Evolutionary conservation across 1,140 invertebrate genomes (phyloP).

Genomic region (Tetragnatha versicolor): DNA sequence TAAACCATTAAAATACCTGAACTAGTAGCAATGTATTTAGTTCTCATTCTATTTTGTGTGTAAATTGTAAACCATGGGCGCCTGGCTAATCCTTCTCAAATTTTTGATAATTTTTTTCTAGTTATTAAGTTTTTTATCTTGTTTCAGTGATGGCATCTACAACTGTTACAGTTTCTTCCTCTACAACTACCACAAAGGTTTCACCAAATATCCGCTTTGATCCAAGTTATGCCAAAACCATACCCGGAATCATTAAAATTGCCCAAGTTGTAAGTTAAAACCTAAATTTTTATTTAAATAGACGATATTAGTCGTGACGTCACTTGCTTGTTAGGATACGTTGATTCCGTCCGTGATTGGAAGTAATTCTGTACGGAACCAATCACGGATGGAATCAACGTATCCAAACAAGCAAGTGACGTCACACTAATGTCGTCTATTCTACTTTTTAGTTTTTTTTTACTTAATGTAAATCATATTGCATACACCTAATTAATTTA

Average conservation of each 20-base stretch:
- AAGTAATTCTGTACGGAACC: too few relatives aligned
- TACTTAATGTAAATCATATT: not conserved
- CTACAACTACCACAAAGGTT: slow-evolving; percentile 56
- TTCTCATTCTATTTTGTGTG: too few relatives aligned
- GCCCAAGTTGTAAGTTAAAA: slow-evolving; percentile 76
- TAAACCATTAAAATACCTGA: too few relatives aligned
- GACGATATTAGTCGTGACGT: not conserved
- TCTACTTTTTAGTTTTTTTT: not conserved
- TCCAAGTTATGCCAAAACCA: slow-evolving; percentile 72
- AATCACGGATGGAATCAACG: too few relatives aligned
- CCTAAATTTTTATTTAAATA: not conserved
- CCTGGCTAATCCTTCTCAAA: too few relatives aligned
- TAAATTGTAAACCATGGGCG: too few relatives aligned
- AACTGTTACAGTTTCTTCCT: slow-evolving; percentile 19
- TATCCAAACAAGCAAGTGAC: too few relatives aligned
- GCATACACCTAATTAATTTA: not conserved
- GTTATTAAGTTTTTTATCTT: not conserved
- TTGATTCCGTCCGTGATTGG: not conserved
- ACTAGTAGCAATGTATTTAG: too few relatives aligned
- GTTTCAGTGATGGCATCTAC: not conserved
- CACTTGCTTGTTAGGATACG: not conserved
- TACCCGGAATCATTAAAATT: slow-evolving; percentile 80
- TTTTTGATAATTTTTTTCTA: not conserved
- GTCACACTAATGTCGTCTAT: too few relatives aligned
- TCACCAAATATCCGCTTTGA: slow-evolving; percentile 75